phyloP scores from a whole-genome alignment of 2,888 invertebrate genomes.

The Venusia cambrica region DNA sequence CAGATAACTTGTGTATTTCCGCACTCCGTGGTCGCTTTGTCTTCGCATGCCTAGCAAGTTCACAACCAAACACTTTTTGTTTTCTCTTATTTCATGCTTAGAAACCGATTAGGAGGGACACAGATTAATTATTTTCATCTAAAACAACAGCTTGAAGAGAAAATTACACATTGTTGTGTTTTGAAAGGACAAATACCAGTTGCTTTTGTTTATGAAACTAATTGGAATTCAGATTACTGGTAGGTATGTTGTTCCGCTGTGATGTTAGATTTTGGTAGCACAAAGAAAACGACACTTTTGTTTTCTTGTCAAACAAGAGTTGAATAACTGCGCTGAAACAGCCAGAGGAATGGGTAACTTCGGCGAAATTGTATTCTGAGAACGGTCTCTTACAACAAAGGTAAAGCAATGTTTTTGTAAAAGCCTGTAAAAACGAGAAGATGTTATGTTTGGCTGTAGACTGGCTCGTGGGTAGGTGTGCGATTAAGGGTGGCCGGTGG shows the following conservation, averaged over 20 bases:
- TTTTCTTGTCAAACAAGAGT: neutral
- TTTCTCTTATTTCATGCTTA: conserved; percentile 2
- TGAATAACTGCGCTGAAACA: neutral
- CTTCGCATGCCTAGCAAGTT: too few species aligned
- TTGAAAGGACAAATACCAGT: too few species aligned
- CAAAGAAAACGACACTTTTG: neutral
- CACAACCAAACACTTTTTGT: conserved; percentile 2
- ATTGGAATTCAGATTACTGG: too few species aligned
- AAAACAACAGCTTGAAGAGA: too few species aligned
- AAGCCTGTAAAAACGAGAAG: conserved; percentile 8
- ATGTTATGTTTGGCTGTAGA: conserved; percentile 6
- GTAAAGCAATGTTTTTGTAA: conserved; percentile 8
- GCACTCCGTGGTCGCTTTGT: too few species aligned
- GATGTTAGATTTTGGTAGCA: too few species aligned
- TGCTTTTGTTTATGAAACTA: too few species aligned
- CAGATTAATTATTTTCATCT: conserved; percentile 6
- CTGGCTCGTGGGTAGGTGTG: conserved; percentile 6
- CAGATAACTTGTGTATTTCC: too few species aligned
- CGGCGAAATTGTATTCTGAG: neutral
- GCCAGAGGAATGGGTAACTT: conserved; percentile 1
- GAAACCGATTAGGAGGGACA: conserved; percentile 6
- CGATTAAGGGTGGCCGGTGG: conserved; percentile 6
- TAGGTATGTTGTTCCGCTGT: too few species aligned
- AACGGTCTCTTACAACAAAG: conserved; percentile 1
- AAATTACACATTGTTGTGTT: too few species aligned